These are phyloP conservation scores for Temnothorax rugatulus DNA, from an alignment of 2,888 invertebrate species.

Conservation along the genomic window DNA sequence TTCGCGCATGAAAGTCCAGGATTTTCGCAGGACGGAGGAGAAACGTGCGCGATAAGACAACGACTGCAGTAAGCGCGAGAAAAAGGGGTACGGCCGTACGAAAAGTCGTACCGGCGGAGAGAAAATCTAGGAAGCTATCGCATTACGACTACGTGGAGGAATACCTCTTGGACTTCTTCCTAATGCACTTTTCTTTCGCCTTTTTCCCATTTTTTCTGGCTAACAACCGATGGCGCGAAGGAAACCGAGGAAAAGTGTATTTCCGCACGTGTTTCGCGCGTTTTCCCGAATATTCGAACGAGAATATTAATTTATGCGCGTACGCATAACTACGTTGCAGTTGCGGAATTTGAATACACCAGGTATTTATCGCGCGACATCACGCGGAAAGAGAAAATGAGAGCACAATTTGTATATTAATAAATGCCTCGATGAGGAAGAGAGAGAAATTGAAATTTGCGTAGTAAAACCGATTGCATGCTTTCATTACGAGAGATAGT, in stretches of 20 bases:
- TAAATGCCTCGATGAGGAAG: conserved; percentile 8
- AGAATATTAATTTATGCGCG: conserved; percentile 27
- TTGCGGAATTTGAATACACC: neutral
- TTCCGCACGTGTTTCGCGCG: neutral
- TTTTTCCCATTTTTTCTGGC: neutral
- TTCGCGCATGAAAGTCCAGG: conserved; percentile 66
- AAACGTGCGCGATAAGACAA: conserved; percentile 66
- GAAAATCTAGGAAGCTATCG: conserved; percentile 66
- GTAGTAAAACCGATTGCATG: conserved; percentile 26
- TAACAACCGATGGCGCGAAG: neutral
- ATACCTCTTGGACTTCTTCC: conserved; percentile 22
- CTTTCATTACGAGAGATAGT: conserved; percentile 48
- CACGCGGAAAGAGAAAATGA: conserved; percentile 34
- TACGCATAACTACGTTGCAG: neutral
- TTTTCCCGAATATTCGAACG: neutral
- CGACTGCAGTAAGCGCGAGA: conserved; percentile 54
- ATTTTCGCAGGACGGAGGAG: conserved; percentile 59
- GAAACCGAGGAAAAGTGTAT: neutral
- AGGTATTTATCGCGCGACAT: neutral
- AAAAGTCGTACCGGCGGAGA: conserved; percentile 48
- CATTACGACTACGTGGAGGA: conserved; percentile 36
- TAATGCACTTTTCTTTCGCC: neutral
- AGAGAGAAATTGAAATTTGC: conserved; percentile 29
- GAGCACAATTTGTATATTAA: conserved; percentile 49
- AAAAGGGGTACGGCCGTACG: conserved; percentile 35